phyloP scores from a whole-genome alignment of 2,888 invertebrate genomes.

The Scelioninae gen. 1 region DNA sequence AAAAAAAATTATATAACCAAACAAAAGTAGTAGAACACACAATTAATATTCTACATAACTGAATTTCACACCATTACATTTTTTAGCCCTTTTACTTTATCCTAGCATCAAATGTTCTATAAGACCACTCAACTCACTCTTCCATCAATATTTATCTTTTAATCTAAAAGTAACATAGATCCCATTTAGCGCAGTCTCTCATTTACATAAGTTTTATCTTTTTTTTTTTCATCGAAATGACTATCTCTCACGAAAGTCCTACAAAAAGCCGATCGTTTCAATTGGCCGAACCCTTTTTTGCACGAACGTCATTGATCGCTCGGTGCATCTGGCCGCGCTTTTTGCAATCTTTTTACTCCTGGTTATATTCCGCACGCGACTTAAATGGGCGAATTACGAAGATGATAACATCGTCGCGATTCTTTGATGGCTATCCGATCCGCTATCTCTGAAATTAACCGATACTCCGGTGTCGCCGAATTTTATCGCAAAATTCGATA shows the following conservation, averaged over 20 bases:
- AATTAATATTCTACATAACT: too few species aligned
- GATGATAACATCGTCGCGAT: conserved; percentile 47
- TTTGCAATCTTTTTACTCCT: conserved; percentile 51
- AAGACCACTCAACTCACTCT: too few species aligned
- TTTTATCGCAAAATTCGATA: conserved; percentile 14
- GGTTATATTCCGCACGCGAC: conserved; percentile 57
- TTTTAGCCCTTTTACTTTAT: too few species aligned
- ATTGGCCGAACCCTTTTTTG: conserved; percentile 52
- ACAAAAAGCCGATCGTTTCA: conserved; percentile 26
- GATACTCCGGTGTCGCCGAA: conserved; percentile 16
- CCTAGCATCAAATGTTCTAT: too few species aligned
- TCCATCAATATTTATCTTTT: too few species aligned
- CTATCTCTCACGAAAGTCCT: conserved; percentile 10
- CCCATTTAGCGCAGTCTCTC: neutral
- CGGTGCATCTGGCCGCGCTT: conserved; percentile 51
- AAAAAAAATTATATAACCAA: too few species aligned
- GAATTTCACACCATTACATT: too few species aligned
- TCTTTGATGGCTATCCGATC: conserved; percentile 25
- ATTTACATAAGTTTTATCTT: neutral
- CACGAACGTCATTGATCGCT: conserved; percentile 30
- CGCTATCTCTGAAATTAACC: conserved; percentile 32
- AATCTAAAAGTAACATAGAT: too few species aligned
- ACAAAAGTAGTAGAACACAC: too few species aligned
- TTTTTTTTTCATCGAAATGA: conserved; percentile 4
- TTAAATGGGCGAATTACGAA: conserved; percentile 51